These are phyloP conservation scores for Drosophila borealis DNA, from an alignment of 2,888 invertebrate species.

Conservation along the genomic window DNA sequence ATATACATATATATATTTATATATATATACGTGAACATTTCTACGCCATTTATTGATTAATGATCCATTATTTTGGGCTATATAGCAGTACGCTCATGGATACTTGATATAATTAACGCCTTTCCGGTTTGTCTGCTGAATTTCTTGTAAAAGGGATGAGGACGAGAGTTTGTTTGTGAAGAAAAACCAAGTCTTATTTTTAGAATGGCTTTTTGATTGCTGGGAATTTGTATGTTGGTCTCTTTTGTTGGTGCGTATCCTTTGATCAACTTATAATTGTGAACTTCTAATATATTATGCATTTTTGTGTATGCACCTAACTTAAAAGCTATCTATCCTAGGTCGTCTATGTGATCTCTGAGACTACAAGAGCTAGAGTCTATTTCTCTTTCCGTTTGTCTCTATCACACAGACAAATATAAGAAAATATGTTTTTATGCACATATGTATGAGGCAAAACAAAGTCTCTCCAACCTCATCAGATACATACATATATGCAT, in stretches of 20 bases:
- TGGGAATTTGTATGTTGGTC: neutral
- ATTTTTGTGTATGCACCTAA: too few relatives aligned
- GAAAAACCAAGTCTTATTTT: neutral
- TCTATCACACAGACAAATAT: too few relatives aligned
- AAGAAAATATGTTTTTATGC: too few relatives aligned
- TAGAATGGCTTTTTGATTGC: neutral
- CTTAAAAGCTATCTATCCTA: too few relatives aligned
- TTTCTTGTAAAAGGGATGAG: neutral
- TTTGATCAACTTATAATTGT: conserved; percentile 1
- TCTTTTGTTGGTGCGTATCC: neutral
- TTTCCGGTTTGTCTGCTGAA: conserved; percentile 65
- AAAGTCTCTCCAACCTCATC: too few relatives aligned
- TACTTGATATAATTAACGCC: conserved; percentile 66
- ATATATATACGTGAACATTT: conserved; percentile 48
- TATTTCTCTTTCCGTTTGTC: too few relatives aligned
- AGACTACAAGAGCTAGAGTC: too few relatives aligned
- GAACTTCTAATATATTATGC: too few relatives aligned
- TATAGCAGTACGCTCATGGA: conserved; percentile 5
- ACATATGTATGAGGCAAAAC: too few relatives aligned
- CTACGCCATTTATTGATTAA: conserved; percentile 80
- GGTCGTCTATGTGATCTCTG: too few relatives aligned
- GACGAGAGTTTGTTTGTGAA: neutral
- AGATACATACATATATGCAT: too few relatives aligned
- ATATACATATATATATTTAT: neutral
- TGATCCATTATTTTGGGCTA: conserved; percentile 71